phyloP scores from a whole-genome alignment of 2,113 vertebrate species.

The Chionomys nivalis region DNA sequence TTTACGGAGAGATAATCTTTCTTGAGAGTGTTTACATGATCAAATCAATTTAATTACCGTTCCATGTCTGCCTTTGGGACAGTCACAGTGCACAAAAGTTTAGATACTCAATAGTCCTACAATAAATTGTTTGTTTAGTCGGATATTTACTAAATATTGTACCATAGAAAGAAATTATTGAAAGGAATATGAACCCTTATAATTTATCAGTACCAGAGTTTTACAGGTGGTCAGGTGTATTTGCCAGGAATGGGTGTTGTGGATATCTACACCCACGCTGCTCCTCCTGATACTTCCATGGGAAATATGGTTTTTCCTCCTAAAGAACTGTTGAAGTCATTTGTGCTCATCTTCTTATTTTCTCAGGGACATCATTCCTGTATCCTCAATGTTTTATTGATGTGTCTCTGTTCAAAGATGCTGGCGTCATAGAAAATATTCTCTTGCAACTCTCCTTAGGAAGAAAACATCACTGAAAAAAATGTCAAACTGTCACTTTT shows the following conservation, averaged over 20 bases:
- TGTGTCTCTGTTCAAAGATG: background rate
- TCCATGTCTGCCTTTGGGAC: background rate
- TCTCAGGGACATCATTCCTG: background rate
- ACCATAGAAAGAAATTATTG: background rate
- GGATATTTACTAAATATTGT: background rate
- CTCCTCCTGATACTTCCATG: background rate
- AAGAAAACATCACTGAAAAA: background rate
- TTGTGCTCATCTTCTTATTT: background rate
- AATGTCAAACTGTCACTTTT: background rate
- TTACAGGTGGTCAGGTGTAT: background rate
- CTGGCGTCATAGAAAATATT: background rate
- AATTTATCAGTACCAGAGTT: background rate
- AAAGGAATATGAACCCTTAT: background rate
- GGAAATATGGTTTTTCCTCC: background rate
- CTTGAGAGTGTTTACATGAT: background rate
- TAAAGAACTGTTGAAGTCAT: background rate
- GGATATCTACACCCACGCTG: rapidly evolving
- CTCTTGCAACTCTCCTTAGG: background rate
- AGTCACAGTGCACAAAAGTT: background rate
- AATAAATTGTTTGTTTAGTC: background rate
- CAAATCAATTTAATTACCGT: background rate
- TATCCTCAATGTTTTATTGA: background rate
- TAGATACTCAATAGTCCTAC: background rate
- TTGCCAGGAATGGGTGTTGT: background rate
- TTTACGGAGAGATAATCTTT: background rate